Evolutionary conservation across 37 sponge, comb jelly and placozoan genomes (phyloP), one percentile per base, ranked within the genome.

Genomic region (Aphrocallistes beatrix): DNA sequence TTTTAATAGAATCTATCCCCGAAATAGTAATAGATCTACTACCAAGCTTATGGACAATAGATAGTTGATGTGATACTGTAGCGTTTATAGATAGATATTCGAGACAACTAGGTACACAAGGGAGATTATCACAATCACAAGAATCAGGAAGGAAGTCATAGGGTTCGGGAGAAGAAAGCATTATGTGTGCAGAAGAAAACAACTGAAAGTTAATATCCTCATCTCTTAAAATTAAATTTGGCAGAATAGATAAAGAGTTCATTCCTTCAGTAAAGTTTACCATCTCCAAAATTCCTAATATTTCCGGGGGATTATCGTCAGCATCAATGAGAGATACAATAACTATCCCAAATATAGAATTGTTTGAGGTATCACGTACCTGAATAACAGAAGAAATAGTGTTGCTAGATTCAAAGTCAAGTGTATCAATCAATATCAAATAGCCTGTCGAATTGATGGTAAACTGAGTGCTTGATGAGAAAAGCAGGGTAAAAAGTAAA

Each of bases 1-100:
- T 38, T 17, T 38, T 39, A 47, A 90, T 89, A 39, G 88, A 47
- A n/a, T 37, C 82, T 21, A 51, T 51, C 25, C 92, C 90, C 1
- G 38, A 10, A n/a, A 92, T 37, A 16, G 38, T 81, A 1, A 92
- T 83, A 13, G 47, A 37, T 34, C 23, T 25, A 23, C 83, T 60
- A 3, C 75, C 75, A 3, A 60, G 34, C 21, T 60, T 19, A 60
- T 60, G 75, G n/a, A 60, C 75, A 60, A 60, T 60, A 60, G 75
- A 60, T 3, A 60, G 1, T 8, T 60, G 34, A 60, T 60, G 10
- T 25, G 1, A 25, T 32, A 28, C 10, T 32, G 75, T 3, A 25
- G 8, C 32, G 10, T 60, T 30, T 25, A 60, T 60, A 32, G 75
- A 25, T 6, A 60, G 75, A 13, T 60, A 60, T 60, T 60, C 75